Conservation (phyloP, 2,113 vertebrate genomes). For the Malurus cyaneus region DNA sequence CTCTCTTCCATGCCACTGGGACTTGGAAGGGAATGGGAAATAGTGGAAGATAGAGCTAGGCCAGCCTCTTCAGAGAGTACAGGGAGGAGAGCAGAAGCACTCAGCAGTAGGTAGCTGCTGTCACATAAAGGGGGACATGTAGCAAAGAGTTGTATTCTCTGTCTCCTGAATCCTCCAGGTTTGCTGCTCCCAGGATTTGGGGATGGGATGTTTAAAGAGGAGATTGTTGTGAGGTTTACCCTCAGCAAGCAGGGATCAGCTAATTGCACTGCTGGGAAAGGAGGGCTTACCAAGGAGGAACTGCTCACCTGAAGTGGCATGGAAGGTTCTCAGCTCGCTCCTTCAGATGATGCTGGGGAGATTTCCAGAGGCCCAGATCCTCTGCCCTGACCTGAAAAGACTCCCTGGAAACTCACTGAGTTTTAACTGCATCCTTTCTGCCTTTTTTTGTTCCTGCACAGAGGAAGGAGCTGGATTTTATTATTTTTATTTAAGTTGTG, state of each 20-base stretch:
- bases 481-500: background rate
- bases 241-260: background rate
- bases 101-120: background rate
- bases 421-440: background rate
- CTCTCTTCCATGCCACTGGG: background rate
- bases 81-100: background rate
- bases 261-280: background rate
- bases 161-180: background rate
- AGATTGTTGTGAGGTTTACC: background rate
- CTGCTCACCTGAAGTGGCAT: background rate
- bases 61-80: background rate
- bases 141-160: background rate
- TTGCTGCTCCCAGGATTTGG: background rate
- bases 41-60: background rate
- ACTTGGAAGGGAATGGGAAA: background rate
- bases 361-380: background rate
- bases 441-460: background rate
- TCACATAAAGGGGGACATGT: fast-evolving
- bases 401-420: background rate
- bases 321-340: background rate
- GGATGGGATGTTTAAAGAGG: background rate
- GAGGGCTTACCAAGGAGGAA: background rate
- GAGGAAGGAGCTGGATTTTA: background rate
- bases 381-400: background rate
- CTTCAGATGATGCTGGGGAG: background rate